A percentile compares a stretch with the other conserved stretches of the same genome.
Evolutionary conservation across 2,888 invertebrate species (phyloP).

Genomic region (Lordiphosa andalusiaca): DNA sequence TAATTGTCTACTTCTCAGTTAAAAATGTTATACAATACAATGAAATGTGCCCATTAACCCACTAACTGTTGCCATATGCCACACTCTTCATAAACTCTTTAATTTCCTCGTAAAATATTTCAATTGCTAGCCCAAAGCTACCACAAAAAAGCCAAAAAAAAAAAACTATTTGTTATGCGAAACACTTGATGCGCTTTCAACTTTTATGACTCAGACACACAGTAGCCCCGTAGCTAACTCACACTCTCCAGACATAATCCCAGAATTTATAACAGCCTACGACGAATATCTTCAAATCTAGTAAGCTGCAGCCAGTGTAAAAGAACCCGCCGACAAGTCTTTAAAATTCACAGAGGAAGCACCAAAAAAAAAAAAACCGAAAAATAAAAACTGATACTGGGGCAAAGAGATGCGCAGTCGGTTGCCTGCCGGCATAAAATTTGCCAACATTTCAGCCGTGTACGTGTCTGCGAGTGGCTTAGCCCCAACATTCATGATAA

Average conservation of each 20-base stretch:
- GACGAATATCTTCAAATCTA: constrained; percentile 13
- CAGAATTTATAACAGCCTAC: constrained; percentile 13
- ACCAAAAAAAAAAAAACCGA: constrained; percentile 13
- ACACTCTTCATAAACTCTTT: constrained; percentile 17
- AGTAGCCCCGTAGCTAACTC: too few species aligned
- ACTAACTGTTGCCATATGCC: neutral
- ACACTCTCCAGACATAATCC: constrained; percentile 3
- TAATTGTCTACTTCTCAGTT: too few species aligned
- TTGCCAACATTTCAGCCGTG: constrained; percentile 4
- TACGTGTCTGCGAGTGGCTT: constrained; percentile 12
- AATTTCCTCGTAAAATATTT: constrained; percentile 35
- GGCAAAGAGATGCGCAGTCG: constrained; percentile 14
- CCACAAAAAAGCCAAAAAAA: neutral
- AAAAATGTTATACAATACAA: too few species aligned
- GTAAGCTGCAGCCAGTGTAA: constrained; percentile 37
- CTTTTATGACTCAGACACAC: constrained; percentile 37
- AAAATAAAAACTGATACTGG: constrained; percentile 18
- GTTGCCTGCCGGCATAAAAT: constrained; percentile 8
- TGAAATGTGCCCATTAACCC: neutral
- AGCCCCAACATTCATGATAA: constrained; percentile 18
- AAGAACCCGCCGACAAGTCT: constrained; percentile 33
- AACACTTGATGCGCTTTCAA: constrained; percentile 35
- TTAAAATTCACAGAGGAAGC: constrained; percentile 53
- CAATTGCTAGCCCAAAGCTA: constrained; percentile 20
- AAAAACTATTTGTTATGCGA: constrained; percentile 50